phyloP scores from a whole-genome alignment of 2,888 invertebrate species.

The Cabera pusaria region DNA sequence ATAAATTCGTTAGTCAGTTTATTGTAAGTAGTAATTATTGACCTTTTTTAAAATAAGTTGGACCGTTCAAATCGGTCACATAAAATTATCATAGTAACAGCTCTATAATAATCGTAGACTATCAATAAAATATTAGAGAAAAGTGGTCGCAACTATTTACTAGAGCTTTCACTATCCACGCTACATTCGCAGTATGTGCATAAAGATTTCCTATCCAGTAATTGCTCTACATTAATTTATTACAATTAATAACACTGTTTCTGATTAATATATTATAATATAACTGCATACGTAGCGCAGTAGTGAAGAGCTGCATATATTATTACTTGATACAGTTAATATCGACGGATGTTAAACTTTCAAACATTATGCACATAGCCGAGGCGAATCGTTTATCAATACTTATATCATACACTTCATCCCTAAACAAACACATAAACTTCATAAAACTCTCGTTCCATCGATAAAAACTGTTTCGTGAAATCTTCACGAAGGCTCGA shows the following conservation, averaged over 20 bases:
- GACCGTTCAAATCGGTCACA: too few species aligned
- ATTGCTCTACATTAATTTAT: conserved; percentile 23
- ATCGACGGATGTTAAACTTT: conserved; percentile 17
- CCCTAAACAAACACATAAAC: conserved; percentile 34
- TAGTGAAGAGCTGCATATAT: conserved; percentile 15
- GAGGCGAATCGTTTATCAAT: conserved; percentile 5
- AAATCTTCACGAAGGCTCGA: conserved; percentile 47
- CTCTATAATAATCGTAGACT: too few species aligned
- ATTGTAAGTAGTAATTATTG: too few species aligned
- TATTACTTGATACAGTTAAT: conserved; percentile 11
- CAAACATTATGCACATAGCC: conserved; percentile 14
- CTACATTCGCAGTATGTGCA: conserved; percentile 22
- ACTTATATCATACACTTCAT: not conserved
- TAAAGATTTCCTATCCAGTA: conserved; percentile 19
- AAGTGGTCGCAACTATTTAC: conserved; percentile 2
- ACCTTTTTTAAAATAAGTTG: too few species aligned
- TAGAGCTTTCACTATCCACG: conserved; percentile 22
- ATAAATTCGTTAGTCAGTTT: too few species aligned
- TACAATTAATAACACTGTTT: conserved; percentile 23
- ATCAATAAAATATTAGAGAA: too few species aligned
- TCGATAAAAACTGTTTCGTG: conserved; percentile 42
- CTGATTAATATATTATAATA: conserved; percentile 19
- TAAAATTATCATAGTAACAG: too few species aligned
- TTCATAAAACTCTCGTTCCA: conserved; percentile 26
- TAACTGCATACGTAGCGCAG: conserved; percentile 27